A percentile compares a stretch with the other conserved stretches of the same genome.
These are phyloP conservation scores for Vanacampus margaritifer DNA, from an alignment of 2,113 vertebrate genomes.

Conservation along the genomic window DNA sequence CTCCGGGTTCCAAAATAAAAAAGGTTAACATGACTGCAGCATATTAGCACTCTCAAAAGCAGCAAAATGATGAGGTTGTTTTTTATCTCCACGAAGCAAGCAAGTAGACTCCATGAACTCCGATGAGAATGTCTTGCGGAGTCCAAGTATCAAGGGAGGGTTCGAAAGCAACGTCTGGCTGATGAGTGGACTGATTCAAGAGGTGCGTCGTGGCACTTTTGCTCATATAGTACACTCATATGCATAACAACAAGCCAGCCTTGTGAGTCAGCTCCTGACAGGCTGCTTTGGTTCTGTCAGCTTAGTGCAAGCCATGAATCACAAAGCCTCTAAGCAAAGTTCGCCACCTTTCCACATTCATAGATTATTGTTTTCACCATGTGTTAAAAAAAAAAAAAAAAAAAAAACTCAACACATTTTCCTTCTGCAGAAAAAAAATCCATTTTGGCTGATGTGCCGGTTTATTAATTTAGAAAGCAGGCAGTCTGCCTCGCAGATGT, in stretches of 20 bases:
- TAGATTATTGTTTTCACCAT: slow-evolving; percentile 46
- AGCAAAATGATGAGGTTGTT: background rate
- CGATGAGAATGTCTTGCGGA: background rate
- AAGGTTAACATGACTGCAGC: too few relatives aligned
- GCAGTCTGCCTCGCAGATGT: slow-evolving; percentile 25
- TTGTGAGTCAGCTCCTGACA: slow-evolving; percentile 40
- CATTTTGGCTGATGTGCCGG: slow-evolving; percentile 21
- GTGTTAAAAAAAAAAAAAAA: slow-evolving; percentile 36
- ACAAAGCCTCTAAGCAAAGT: slow-evolving; percentile 32
- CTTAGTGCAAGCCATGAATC: slow-evolving; percentile 41
- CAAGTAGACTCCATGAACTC: background rate
- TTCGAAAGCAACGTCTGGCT: background rate
- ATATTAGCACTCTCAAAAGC: background rate
- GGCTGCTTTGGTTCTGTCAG: slow-evolving; percentile 39
- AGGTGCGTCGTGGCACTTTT: background rate
- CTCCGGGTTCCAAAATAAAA: too few relatives aligned
- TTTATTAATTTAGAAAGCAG: slow-evolving; percentile 40
- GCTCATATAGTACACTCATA: background rate
- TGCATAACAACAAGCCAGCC: slow-evolving; percentile 24
- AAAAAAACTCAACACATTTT: slow-evolving; percentile 30
- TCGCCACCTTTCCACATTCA: slow-evolving; percentile 40
- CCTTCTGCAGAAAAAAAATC: slow-evolving; percentile 19
- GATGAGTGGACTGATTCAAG: background rate
- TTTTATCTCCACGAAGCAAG: background rate
- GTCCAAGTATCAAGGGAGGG: background rate